Conservation (phyloP, 1,140 invertebrate species). For the Armadillidium nasatum region DNA sequence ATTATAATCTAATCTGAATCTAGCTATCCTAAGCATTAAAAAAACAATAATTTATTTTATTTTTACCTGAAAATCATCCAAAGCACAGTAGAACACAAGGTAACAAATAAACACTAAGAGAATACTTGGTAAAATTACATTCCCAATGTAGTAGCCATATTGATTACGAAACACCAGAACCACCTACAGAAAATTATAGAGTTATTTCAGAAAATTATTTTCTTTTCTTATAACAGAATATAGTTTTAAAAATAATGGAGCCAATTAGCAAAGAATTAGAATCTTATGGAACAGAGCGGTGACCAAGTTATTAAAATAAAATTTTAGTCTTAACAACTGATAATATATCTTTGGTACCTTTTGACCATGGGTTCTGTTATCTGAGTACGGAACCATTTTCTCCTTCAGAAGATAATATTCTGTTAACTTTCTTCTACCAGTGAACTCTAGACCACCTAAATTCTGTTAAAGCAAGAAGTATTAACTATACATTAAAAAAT, state of each 20-base stretch:
- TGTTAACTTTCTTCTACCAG: constrained; percentile 23
- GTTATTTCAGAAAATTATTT: too few relatives aligned
- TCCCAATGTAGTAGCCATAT: constrained; percentile 39
- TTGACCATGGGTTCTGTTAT: constrained; percentile 6
- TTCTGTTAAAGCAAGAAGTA: neutral
- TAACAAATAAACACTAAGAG: constrained; percentile 31
- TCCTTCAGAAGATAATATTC: constrained; percentile 30
- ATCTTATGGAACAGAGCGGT: too few relatives aligned
- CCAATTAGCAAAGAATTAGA: neutral
- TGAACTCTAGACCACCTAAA: constrained; percentile 11
- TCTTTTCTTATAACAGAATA: neutral
- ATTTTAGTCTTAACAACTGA: too few relatives aligned
- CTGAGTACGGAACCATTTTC: constrained; percentile 12
- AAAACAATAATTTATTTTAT: neutral
- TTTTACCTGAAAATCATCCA: constrained; percentile 30
- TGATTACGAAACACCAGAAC: constrained; percentile 34
- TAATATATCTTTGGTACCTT: constrained; percentile 8
- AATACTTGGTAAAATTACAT: constrained; percentile 32
- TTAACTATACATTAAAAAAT: too few relatives aligned
- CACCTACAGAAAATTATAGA: neutral
- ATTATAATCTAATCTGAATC: neutral
- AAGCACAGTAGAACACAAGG: constrained; percentile 25
- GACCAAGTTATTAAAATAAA: too few relatives aligned
- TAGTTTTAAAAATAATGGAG: neutral
- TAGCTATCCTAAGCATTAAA: neutral